Base-by-base conservation (phyloP, 2,113 vertebrate genomes). In the Cephalopterus ornatus region DNA sequence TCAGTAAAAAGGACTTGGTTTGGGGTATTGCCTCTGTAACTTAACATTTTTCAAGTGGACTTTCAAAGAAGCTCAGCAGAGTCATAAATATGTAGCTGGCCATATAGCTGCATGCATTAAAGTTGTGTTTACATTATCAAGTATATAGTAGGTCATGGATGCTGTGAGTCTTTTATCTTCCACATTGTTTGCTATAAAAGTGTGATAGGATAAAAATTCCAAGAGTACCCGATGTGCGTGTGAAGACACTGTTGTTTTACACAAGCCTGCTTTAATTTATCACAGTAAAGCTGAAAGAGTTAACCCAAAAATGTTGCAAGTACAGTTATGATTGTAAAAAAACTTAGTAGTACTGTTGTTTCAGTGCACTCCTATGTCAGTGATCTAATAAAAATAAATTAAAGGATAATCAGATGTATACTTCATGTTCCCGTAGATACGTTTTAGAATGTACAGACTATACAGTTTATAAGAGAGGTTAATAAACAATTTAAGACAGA, bases 371-470 rank as follows among this genome's bases (percentile, higher is more conserved):
- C 83, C 77, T 87, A 30, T 93, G 95, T 77, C 81, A 66, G 44
- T 85, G 67, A n/a, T 74, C 59, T 87, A 96, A 88, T 94, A 85
- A 94, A 94, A 94, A 95, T 81, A 96, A 95, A 83, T 93, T 96
- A 92, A 94, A 73, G 41, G 41, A 52, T 68, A 95, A 95, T 71
- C 91, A 95, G 76, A 88, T 14, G 26, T 63, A 74, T 71, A 68
- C 28, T 92, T 76, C 28, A 94, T 85, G 24, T 78, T 87, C 62
- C 58, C 80, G 41, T 65, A 89, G 63, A 75, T 75, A 67, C 39
- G 13, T 65, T 78, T 96, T 71, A 87, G 77, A 91, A 67, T 97
- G 87, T 94, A 75, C 96, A 95, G 85, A 90, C 76, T 91, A 47
- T 90, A 61, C 46, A 67, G 71, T 83, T 95, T 93, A 26, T 88